A percentile compares a stretch with the other conserved stretches of the same genome.
Conservation (phyloP, 2,797 vertebrate species). For the Mus caroli region DNA sequence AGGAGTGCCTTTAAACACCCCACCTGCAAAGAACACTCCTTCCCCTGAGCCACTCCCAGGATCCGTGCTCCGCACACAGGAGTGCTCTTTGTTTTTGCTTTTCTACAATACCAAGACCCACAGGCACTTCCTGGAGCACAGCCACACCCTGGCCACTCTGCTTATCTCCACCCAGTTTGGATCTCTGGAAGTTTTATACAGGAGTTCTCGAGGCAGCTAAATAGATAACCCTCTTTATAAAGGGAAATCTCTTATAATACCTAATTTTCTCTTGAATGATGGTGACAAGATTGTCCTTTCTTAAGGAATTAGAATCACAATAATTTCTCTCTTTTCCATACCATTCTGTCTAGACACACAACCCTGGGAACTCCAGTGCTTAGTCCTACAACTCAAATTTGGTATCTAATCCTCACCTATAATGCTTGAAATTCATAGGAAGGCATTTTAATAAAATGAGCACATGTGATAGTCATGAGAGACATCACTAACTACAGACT, state of each 20-base stretch:
- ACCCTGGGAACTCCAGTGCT: background rate
- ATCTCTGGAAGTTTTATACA: background rate
- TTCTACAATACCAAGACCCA: background rate
- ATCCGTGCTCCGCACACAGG: background rate
- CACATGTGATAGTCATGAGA: background rate
- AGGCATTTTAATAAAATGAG: slow-evolving; percentile 61
- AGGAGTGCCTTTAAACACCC: background rate
- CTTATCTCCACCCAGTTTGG: background rate
- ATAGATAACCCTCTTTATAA: slow-evolving; percentile 23
- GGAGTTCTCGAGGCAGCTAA: background rate
- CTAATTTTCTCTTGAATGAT: background rate
- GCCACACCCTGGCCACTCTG: background rate
- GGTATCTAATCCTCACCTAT: slow-evolving; percentile 22
- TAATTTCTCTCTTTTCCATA: slow-evolving; percentile 19
- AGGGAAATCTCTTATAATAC: background rate
- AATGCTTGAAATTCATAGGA: slow-evolving; percentile 40
- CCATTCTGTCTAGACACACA: slow-evolving; percentile 41
- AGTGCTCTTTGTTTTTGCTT: background rate
- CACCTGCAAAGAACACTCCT: background rate
- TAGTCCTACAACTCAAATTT: slow-evolving; percentile 44
- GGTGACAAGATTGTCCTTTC: background rate
- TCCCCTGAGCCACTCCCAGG: background rate
- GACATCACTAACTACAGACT: background rate
- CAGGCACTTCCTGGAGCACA: background rate
- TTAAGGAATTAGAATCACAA: slow-evolving; percentile 51